Conservation (phyloP, 2,888 invertebrate species). For the Melangyna quadrimaculata region DNA sequence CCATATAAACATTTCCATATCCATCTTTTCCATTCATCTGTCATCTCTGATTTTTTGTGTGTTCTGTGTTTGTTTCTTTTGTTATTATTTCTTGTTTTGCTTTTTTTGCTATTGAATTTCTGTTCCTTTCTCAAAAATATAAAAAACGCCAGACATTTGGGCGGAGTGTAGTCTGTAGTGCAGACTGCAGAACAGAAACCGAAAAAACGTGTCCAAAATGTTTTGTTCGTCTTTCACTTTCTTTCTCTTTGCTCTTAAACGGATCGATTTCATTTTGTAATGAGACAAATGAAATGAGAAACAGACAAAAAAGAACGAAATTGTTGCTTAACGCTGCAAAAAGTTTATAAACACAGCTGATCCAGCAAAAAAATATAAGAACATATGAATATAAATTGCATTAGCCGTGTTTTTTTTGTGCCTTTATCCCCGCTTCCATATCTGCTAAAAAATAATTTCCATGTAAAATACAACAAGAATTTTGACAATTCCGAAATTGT, state of each 20-base stretch:
- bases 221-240: conserved; percentile 57
- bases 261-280: conserved; percentile 6
- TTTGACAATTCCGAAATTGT: too few relatives aligned
- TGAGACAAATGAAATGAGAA: conserved; percentile 27
- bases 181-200: neutral
- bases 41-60: neutral
- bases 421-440: too few relatives aligned
- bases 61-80: conserved; percentile 2
- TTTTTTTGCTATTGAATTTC: conserved; percentile 20
- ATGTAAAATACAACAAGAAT: too few relatives aligned
- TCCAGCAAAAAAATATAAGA: conserved; percentile 20
- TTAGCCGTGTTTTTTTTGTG: too few relatives aligned
- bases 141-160: conserved; percentile 8
- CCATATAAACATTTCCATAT: conserved; percentile 15
- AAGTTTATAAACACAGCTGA: conserved; percentile 59
- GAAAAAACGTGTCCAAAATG: conserved; percentile 47
- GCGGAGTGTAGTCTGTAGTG: too few relatives aligned
- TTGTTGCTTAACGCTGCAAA: conserved; percentile 58
- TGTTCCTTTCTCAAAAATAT: conserved; percentile 30
- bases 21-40: conserved; percentile 46
- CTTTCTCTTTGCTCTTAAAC: neutral
- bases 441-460: too few relatives aligned
- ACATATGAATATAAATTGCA: too few relatives aligned
- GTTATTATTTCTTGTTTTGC: neutral
- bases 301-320: conserved; percentile 5